Base-by-base conservation (phyloP, 2,797 vertebrate genomes). In the Catamblyrhynchus diadema region DNA sequence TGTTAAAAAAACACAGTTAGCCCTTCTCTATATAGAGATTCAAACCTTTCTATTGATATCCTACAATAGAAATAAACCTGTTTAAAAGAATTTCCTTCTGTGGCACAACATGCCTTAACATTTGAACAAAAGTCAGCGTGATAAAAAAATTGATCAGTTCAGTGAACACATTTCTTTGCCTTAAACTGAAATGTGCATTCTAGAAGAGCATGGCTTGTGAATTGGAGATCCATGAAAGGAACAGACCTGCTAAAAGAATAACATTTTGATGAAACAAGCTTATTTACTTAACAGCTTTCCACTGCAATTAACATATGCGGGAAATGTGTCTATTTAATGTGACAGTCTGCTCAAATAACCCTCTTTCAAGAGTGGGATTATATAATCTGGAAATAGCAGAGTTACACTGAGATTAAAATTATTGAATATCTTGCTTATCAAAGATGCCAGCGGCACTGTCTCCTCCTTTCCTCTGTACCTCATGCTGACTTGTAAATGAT, bases 221-320 rank as follows among this genome's bases (percentile, higher is more conserved):
- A 32, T 3, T 75, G 77, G 73, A 90, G 82, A 79, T 32, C 91
- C 44, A 3, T 39, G 84, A 39, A 94, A 94, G 89, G 72, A 96
- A 24, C 91, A 94, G 92, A 94, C 87, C 93, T 96, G 95, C 94
- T 96, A 93, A 96, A 96, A 96, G 65, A 94, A 96, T 94, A 79
- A 91, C 73, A 7, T 97, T 95, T 84, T 81, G 94, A 85, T 7
- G 75, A 84, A 94, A 97, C 89, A 81, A 88, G 89, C 80, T 93
- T 61, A 94, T 97, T 93, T 96, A 94, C 91, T 93, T 92, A 97
- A 91, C 96, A 96, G 95, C 94, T 96, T 92, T 97, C 96, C 81
- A 27, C 51, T 22, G 70, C 94, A 93, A 86, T 96, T 96, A 96
- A 88, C 59, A 25, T 39, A 45, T 1, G 37, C 30, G 0, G 87